Conservation (phyloP, 2,797 vertebrate species). For the Pteropus rufus region DNA sequence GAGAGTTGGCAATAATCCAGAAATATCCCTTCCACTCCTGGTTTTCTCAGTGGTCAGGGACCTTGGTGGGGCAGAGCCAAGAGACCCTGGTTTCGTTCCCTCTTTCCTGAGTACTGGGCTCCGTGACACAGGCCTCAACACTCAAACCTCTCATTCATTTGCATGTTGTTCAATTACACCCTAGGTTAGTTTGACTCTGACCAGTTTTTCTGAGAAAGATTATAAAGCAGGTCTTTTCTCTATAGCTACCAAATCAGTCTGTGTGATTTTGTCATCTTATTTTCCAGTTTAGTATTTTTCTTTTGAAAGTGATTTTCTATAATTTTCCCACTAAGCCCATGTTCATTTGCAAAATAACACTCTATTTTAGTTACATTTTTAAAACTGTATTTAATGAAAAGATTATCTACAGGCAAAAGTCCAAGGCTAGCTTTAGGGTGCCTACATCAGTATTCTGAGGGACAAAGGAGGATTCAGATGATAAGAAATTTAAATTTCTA, state of each 20-base stretch:
- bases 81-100: not conserved
- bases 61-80: not conserved
- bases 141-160: not conserved
- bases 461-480: not conserved
- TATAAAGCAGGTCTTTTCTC: not conserved
- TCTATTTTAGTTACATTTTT: not conserved
- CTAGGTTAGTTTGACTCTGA: not conserved
- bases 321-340: not conserved
- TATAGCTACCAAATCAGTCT: not conserved
- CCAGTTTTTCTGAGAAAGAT: not conserved
- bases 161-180: not conserved
- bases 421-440: not conserved
- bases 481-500: not conserved
- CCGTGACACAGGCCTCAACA: accelerated
- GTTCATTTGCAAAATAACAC: not conserved
- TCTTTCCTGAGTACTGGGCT: not conserved
- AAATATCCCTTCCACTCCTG: not conserved
- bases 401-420: not conserved
- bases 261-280: not conserved
- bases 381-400: not conserved
- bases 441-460: not conserved
- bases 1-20: not conserved
- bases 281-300: not conserved
- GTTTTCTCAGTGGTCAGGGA: not conserved
- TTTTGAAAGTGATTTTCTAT: not conserved